phyloP scores from a whole-genome alignment of 2,113 vertebrate genomes.

The Brachypodius melanocephalos region DNA sequence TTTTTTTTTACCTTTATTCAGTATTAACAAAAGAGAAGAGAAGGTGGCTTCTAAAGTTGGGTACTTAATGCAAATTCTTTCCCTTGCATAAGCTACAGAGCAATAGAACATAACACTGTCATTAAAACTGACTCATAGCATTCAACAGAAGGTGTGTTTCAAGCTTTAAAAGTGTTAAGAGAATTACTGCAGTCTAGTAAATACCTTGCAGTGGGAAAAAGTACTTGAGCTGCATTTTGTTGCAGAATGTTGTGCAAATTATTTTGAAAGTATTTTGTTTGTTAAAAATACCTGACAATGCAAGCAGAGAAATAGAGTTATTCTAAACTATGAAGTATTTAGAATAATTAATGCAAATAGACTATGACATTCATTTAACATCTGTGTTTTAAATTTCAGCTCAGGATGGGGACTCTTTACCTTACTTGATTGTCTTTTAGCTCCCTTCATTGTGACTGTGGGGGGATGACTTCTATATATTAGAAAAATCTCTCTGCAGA shows the following conservation, averaged over 20 bases:
- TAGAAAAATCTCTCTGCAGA: not conserved
- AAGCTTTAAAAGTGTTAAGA: conserved; percentile 39
- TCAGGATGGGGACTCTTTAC: not conserved
- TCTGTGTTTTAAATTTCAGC: not conserved
- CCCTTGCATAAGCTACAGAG: conserved; percentile 63
- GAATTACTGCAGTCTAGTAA: conserved; percentile 54
- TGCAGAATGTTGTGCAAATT: not conserved
- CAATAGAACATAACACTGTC: conserved; percentile 58
- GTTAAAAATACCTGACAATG: not conserved
- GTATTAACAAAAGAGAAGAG: conserved; percentile 46
- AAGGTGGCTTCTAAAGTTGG: conserved; percentile 65
- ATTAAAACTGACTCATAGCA: conserved; percentile 70
- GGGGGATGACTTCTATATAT: not conserved
- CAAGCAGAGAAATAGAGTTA: not conserved
- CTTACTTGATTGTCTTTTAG: not conserved
- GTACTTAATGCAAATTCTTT: conserved; percentile 64
- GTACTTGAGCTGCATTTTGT: not conserved
- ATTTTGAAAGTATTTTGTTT: not conserved
- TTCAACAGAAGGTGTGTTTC: conserved; percentile 67
- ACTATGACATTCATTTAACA: not conserved
- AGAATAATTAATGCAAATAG: not conserved
- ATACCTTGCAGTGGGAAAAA: conserved; percentile 20
- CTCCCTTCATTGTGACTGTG: rapidly evolving
- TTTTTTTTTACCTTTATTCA: conserved; percentile 36
- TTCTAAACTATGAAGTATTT: not conserved